phyloP scores from a whole-genome alignment of 2,888 invertebrate species.

The Ellobium chinense region DNA sequence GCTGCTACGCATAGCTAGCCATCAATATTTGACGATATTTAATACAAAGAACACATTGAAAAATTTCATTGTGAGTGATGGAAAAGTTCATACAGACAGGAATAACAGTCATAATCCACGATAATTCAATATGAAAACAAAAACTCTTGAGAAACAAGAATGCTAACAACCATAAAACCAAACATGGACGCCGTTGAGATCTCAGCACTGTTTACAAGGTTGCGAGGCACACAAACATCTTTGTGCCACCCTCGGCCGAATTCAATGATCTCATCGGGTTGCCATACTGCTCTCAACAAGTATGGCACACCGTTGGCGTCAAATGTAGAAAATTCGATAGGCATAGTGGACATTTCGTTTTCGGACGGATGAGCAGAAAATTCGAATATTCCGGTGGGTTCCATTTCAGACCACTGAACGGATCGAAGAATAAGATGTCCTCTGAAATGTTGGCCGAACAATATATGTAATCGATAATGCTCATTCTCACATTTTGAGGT shows the following conservation, averaged over 20 bases:
- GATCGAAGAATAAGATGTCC: neutral
- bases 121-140: too few relatives aligned
- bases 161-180: neutral
- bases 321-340: neutral
- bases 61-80: too few relatives aligned
- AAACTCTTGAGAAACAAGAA: too few relatives aligned
- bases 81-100: too few relatives aligned
- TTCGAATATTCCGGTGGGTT: conserved; percentile 22
- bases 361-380: conserved; percentile 7
- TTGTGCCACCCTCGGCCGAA: neutral
- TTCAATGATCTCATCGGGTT: conserved; percentile 12
- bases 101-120: too few relatives aligned
- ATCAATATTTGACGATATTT: too few relatives aligned
- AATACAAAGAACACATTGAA: too few relatives aligned
- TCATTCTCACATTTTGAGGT: neutral
- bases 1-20: too few relatives aligned
- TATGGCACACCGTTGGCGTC: neutral
- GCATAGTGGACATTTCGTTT: neutral
- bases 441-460: neutral
- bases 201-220: neutral
- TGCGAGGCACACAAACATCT: neutral
- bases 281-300: conserved; percentile 12
- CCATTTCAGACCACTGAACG: neutral
- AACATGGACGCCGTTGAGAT: neutral
- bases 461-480: neutral